Evolutionary conservation across 2,113 vertebrate genomes (phyloP), one percentile per base, ranked within the genome.

Genomic region (Carassius carassius): DNA sequence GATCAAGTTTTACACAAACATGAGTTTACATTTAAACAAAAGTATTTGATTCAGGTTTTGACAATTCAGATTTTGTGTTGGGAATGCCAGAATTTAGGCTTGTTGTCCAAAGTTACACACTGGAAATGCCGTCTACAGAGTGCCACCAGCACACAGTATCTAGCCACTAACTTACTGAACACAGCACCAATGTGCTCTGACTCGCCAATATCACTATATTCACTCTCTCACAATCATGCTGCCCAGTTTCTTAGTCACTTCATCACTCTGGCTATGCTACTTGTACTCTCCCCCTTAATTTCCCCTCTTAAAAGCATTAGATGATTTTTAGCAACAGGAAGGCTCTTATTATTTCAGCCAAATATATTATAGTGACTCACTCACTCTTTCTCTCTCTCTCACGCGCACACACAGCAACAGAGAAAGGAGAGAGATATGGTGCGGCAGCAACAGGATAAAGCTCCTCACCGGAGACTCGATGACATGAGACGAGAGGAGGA

Each of bases 361-460:
- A 76, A 82, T 76, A 79, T 65, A 47, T 85, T 51, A 62, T 82
- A 84, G 85, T 91, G 90, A 90, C 81, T 90, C 89, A 87, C 65
- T 41, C 84, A 85, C 81, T 51, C 60, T 21, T n/a, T 89, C 87
- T 89, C 62, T 76, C 78, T 92, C 85, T 91, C 29, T 4, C 16
- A 0, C 9, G 4, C 63, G 6, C 78, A 58, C 74, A 84, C 92
- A 88, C 93, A 98, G 97, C 97, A 98, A 95, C 97, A 98, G 91
- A 95, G 96, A 78, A 95, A 97, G 32, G 96, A 97, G 90, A 93
- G 96, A 35, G 96, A 97, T 86, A 95, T 97, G 91, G 93, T 95
- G 90, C 96, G 97, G 91, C 95, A 96, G 91, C 96, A 97, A 90
- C 96, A 97, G 90, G 96, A 97, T 88, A 97, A 97, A 89, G 96